phyloP scores from a whole-genome alignment of 2,888 invertebrate genomes.

The Sympetrum striolatum region DNA sequence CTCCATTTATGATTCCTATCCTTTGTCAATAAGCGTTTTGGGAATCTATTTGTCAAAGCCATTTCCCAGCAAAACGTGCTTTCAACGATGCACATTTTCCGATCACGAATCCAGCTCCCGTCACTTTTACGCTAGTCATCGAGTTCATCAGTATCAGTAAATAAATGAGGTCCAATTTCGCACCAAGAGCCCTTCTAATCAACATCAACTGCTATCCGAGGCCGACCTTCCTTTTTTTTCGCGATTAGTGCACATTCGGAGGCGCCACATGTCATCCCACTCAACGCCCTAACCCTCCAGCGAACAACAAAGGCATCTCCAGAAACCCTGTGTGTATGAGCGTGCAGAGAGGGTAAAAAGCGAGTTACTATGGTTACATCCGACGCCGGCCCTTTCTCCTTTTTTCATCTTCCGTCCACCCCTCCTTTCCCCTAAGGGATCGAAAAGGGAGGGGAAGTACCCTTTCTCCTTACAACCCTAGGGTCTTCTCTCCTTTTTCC shows the following conservation, averaged over 20 bases:
- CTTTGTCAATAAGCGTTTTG: too few relatives aligned
- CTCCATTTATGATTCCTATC: too few relatives aligned
- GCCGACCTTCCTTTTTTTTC: neutral
- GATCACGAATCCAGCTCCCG: too few relatives aligned
- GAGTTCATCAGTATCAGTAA: too few relatives aligned
- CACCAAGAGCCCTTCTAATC: neutral
- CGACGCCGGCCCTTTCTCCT: neutral
- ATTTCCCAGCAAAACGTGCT: too few relatives aligned
- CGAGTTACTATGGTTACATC: neutral
- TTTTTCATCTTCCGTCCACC: neutral
- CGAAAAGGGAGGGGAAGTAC: neutral
- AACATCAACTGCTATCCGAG: neutral
- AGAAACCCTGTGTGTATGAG: neutral
- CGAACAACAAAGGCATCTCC: too few relatives aligned
- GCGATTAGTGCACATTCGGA: neutral
- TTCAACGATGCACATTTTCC: too few relatives aligned
- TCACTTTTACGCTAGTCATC: too few relatives aligned
- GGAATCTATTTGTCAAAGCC: too few relatives aligned
- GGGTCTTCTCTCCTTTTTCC: neutral
- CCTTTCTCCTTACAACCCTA: slow-evolving; percentile 6
- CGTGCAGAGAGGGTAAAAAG: neutral
- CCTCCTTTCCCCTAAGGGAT: neutral
- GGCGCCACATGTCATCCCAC: neutral
- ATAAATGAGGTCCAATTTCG: too few relatives aligned
- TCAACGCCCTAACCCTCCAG: neutral